A percentile compares a stretch with the other conserved stretches of the same genome.
Conservation (phyloP, 1,140 invertebrate species). For the Sarcophaga peregrina region DNA sequence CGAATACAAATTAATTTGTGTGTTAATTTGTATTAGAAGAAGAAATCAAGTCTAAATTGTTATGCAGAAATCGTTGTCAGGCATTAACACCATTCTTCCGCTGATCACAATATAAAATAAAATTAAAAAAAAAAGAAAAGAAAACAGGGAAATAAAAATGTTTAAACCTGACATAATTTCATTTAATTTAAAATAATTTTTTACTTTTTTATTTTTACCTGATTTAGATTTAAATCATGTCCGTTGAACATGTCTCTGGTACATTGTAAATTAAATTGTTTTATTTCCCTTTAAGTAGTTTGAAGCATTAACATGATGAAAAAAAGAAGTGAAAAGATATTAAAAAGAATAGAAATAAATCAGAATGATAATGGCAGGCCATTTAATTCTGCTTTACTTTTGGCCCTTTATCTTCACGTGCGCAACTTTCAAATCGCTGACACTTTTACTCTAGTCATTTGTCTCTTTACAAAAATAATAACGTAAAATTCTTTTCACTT, state of each 20-base stretch:
- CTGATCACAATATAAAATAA: too few species aligned
- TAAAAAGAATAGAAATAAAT: not conserved
- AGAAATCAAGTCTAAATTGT: too few species aligned
- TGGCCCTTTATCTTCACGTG: not conserved
- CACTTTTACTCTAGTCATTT: not conserved
- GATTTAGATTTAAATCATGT: not conserved
- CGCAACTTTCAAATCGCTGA: not conserved
- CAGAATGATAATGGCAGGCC: not conserved
- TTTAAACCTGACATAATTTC: constrained; percentile 12
- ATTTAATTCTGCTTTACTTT: not conserved
- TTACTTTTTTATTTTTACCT: not conserved
- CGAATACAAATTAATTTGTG: too few species aligned
- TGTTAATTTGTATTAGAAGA: too few species aligned
- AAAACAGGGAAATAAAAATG: too few species aligned
- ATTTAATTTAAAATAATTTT: not conserved
- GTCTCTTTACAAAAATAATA: not conserved
- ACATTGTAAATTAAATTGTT: not conserved
- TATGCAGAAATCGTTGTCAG: too few species aligned
- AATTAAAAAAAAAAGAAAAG: too few species aligned
- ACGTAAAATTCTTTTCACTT: not conserved
- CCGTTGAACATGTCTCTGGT: too few species aligned
- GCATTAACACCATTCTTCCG: too few species aligned
- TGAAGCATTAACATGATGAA: not conserved
- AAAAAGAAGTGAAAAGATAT: too few species aligned
- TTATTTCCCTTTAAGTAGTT: not conserved